Base-by-base conservation (phyloP, 1,140 invertebrate species). In the Cydia fagiglandana region DNA sequence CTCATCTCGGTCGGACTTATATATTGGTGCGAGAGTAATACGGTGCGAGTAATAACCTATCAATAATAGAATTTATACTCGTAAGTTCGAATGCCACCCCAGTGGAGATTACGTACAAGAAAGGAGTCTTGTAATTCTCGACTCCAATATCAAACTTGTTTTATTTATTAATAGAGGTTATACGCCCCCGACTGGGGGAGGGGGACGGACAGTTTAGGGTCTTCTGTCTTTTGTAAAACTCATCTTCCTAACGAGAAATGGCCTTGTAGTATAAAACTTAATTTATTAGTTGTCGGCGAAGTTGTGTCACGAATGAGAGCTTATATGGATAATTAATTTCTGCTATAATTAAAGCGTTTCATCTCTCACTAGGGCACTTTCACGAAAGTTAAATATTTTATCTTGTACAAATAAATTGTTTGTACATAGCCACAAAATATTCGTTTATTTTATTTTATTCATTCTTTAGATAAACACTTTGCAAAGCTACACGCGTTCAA, bases 131-230 rank as follows among this genome's bases (percentile, higher is more conserved):
- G 38, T 30, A 17, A 70, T 70, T 70, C 66, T 45, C 66, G 30
- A 70, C 34, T 70, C 30, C n/a, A 41, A 70, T 70, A 17, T 38
- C 66, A 7, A 70, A 70, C 30, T 70, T 45, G 66, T 70, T 70
- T 70, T 70, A 70, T 70, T 70, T 70, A 70, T 70, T 45, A 70
- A 70, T n/a, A 38, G 15, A 70, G 38, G 66, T 70, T 70, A 45
- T 38, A 45, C 34, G 66, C 66, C 15, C 66, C 7, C 34, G 15
- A 7, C 34, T n/a, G 34, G n/a, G 34, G 34, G 34, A 70, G 34
- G 38, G n/a, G 34, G 64, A 34, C 34, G 66, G 66, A 70, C n/a
- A 70, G 30, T 70, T 41, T 70, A 24, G 34, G 30, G 66, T 38
- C 34, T 70, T 20, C 34, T 38, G 15, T 70, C 13, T 70, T 70